Evolutionary conservation across 2,797 vertebrate species (phyloP), one percentile per base, ranked within the genome.

Genomic region (Chelmon rostratus): DNA sequence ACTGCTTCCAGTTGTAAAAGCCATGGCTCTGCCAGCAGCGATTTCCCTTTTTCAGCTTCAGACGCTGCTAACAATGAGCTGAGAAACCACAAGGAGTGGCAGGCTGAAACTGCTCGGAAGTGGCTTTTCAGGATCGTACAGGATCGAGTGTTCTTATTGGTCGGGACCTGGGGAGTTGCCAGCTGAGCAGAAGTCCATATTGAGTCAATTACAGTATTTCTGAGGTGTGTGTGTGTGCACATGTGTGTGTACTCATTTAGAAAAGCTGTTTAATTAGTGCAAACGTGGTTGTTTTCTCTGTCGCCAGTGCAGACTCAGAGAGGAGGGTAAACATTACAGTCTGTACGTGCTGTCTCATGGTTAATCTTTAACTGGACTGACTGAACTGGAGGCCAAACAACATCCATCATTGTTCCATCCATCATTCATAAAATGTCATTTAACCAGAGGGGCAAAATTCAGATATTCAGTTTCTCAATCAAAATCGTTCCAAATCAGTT

Each of bases 81-180:
- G 80, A 87, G 76, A 89, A 93, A 91, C 91, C 91, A 63, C 89
- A 85, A 86, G 74, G 75, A 88, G 81, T 35, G 58, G 78, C 65
- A 62, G 74, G 46, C 80, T 78, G 73, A 56, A 85, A 73, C 81
- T 73, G 72, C 76, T 86, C 28, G 76, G 89, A 91, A 89, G 91
- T 79, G 85, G 86, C 37, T 86, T 86, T 80, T 82, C 63, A 73
- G 54, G 40, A 87, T 86, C 38, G 65, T 75, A 91, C 71, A 53
- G 75, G 81, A 83, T 82, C 12, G 66, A 76, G 78, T 71, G 79
- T 66, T 90, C 76, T 86, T 61, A 90, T 92, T 92, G 88, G 91
- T 72, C 21, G 37, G 52, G 73, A 81, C 49, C 72, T 86, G 73
- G 83, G 82, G 80, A 82, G 87, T 80, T 78, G 83, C 78, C 86